Conservation (phyloP, 2,113 vertebrate species). For the Mystacornis crossleyi region DNA sequence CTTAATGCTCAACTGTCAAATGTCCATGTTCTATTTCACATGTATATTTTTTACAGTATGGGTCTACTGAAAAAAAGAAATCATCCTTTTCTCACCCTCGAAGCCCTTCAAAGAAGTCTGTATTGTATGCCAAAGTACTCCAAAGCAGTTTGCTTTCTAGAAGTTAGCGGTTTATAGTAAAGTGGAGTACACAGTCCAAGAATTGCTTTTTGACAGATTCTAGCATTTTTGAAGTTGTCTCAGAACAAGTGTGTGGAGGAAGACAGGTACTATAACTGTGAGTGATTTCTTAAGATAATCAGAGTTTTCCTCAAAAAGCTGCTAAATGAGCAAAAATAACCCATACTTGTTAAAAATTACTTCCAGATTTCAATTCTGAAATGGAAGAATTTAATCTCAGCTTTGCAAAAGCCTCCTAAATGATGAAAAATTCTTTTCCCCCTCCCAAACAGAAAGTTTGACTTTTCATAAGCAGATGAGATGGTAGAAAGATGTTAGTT, state of each 20-base stretch:
- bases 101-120: not conserved
- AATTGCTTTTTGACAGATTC: not conserved
- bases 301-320: slow-evolving; percentile 13
- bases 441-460: not conserved
- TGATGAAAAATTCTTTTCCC: not conserved
- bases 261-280: not conserved
- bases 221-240: not conserved
- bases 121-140: not conserved
- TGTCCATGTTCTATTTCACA: not conserved
- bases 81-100: not conserved
- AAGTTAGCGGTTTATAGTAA: not conserved
- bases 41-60: not conserved
- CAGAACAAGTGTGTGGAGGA: not conserved
- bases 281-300: not conserved
- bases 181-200: not conserved
- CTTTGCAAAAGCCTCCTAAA: not conserved
- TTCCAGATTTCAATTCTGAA: not conserved
- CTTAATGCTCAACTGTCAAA: not conserved
- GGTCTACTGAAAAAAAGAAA: not conserved
- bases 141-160: not conserved
- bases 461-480: not conserved
- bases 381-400: not conserved
- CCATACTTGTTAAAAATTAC: not conserved
- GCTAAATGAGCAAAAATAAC: slow-evolving; percentile 10
- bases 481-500: not conserved